Percentiles rank a stretch among this genome's conserved stretches.
phyloP scores from a whole-genome alignment of 2,113 vertebrate species.

The Nothocercus julius region DNA sequence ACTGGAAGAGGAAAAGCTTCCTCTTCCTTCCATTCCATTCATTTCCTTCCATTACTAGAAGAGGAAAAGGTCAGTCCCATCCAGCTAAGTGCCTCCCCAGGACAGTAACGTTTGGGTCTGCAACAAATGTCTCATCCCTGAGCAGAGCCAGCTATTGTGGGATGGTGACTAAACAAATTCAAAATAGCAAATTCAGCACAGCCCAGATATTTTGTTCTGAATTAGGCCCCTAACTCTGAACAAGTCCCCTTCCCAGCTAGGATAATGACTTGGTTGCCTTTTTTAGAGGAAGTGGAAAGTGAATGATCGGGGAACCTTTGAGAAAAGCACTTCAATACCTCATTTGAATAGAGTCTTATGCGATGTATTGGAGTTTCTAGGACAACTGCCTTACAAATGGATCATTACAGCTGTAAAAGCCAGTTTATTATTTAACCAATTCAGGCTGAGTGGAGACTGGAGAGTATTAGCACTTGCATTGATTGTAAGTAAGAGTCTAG shows the following conservation, averaged over 20 bases:
- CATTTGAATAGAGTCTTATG: conserved; percentile 47
- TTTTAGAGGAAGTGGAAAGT: conserved; percentile 5
- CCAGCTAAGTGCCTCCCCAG: accelerated
- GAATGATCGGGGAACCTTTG: conserved; percentile 4
- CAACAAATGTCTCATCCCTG: background rate
- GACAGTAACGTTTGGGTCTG: accelerated
- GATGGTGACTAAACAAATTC: background rate
- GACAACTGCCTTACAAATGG: conserved; percentile 51
- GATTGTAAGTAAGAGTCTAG: conserved; percentile 56
- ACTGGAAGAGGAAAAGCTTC: background rate
- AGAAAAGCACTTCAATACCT: conserved; percentile 40
- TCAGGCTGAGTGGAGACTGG: conserved; percentile 41
- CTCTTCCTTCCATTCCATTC: too few species aligned
- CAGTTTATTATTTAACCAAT: conserved; percentile 67
- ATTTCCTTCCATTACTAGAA: background rate
- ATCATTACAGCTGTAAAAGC: conserved; percentile 52
- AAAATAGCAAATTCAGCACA: background rate
- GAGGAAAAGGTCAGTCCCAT: background rate
- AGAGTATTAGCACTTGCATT: conserved; percentile 52
- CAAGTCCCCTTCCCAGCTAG: background rate
- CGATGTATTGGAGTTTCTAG: conserved; percentile 37
- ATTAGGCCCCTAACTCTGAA: background rate
- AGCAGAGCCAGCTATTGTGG: background rate
- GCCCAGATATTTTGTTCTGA: background rate
- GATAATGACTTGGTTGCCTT: conserved; percentile 26